Base-by-base conservation (phyloP, 92 coral and sea anemone genomes). In the Parazoanthus swiftii region DNA sequence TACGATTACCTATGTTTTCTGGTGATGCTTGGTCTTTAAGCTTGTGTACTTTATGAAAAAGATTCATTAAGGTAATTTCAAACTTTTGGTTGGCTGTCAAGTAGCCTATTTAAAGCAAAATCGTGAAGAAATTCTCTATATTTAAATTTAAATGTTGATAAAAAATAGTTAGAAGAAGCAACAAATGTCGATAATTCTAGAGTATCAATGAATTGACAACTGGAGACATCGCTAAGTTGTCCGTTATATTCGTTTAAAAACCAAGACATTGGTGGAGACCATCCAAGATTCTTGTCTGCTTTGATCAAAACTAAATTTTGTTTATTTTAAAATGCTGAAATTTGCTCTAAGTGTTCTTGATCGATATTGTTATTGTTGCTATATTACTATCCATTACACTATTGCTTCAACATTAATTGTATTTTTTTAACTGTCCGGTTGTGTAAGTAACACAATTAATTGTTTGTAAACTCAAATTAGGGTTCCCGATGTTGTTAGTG, bases 251-350 rank as follows among this genome's bases (percentile, higher is more conserved):
- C 33, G 0, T 29, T 29, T 29, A 29, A 29, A 29, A 29, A 29
- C 33, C 33, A 29, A 0, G 33, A 29, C 0, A 29, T 29, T 0
- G 33, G 33, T 0, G 33, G 33, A 29, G 33, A n/a, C 78, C 80
- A 39, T 6, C 54, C 80, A 5, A 76, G 33, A 76, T 76, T 76
- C 20, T 76, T 46, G 25, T 76, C 80, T 20, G 80, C 80, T 76
- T 43, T 76, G 15, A 76, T 43, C 23, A 43, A 18, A 76, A 76
- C 36, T n/a, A 76, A 76, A n/a, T 76, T 76, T 4, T 33, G 56
- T 11, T 42, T 16, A 21, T 76, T 39, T 18, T 21, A 76, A 42
- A 76, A 76, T 18, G 23, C 39, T 16, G 58, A 43, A 76, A 76
- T 76, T 76, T 25, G 9, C 0, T 70, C 10, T 68, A 68, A 5